Evolutionary conservation across 2,113 vertebrate species (phyloP), one percentile per base, ranked within the genome.

Genomic region (Oreocharis arfaki): DNA sequence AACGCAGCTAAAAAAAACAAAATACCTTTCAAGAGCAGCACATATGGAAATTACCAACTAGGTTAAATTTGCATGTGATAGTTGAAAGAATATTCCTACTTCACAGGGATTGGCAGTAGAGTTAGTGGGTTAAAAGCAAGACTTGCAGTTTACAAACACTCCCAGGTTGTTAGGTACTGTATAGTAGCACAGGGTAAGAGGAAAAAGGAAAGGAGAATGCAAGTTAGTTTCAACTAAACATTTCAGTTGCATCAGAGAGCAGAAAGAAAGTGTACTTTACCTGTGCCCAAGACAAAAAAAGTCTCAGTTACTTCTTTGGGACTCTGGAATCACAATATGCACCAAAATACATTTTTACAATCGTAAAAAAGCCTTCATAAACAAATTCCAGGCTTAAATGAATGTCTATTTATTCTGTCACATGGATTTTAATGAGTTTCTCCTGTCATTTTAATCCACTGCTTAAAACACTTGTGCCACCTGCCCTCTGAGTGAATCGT

Each of bases 391-490:
- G 37, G 15, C 32, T 85, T 85, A 83, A 93, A 83, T 3, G 0
- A 39, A 67, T 52, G 56, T 27, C 14, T 55, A 27, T 64, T 96
- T 90, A 79, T 57, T 77, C 24, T 83, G 89, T 55, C 55, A 69
- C 26, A 10, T 14, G 30, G 59, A 80, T 88, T 91, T 85, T 95
- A 83, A 85, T 85, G 19, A 83, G n/a, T 81, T 95, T 90, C 47
- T 80, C 52, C 82, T 81, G 68, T 90, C 64, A 84, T 39, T 88
- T 95, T 60, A 95, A 84, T 75, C 75, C 64, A 77, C n/a, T 84
- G 68, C 85, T 76, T 56, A 81, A 92, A 80, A 88, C 83, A 93
- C 56, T 90, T 94, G 79, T 74, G 60, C 60, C 86, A 90, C 61
- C 44, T 81, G 64, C 71, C 86, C 86, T 93, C 52, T 33, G 55